A percentile compares a stretch with the other conserved stretches of the same genome.
phyloP scores from a whole-genome alignment of 2,797 vertebrate genomes.

The Lagodon rhomboides region DNA sequence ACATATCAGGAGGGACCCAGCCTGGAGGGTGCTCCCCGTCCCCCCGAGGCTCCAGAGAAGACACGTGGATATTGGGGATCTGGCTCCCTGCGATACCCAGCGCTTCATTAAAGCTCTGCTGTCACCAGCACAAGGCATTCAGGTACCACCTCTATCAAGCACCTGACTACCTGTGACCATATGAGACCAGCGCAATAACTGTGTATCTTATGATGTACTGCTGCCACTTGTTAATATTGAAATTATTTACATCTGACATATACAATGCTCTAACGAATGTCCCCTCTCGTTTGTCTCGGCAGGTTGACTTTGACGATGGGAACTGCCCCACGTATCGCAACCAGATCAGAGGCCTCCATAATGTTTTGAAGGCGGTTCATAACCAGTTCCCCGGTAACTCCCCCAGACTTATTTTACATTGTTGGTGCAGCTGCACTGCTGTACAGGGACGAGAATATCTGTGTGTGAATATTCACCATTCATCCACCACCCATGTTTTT shows the following conservation, averaged over 20 bases:
- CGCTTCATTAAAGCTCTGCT: slow-evolving; percentile 79
- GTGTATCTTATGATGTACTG: neutral
- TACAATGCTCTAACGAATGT: too few relatives aligned
- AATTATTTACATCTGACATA: too few relatives aligned
- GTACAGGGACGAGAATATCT: neutral
- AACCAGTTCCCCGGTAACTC: slow-evolving; percentile 80
- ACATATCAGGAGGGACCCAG: slow-evolving; percentile 74
- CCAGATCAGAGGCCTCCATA: slow-evolving; percentile 88
- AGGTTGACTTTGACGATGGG: slow-evolving; percentile 90
- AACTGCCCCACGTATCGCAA: slow-evolving; percentile 88
- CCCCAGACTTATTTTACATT: neutral
- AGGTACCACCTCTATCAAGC: slow-evolving; percentile 47
- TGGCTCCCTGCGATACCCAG: slow-evolving; percentile 84
- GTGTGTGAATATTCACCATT: neutral
- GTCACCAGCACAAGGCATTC: slow-evolving; percentile 85
- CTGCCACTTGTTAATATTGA: too few relatives aligned
- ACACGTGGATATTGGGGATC: slow-evolving; percentile 87
- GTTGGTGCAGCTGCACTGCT: neutral
- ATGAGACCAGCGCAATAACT: neutral
- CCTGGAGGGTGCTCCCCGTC: slow-evolving; percentile 85
- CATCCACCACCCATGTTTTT: slow-evolving; percentile 11
- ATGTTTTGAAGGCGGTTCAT: slow-evolving; percentile 81
- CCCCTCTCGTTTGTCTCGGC: slow-evolving; percentile 21
- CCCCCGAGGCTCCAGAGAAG: slow-evolving; percentile 83
- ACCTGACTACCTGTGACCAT: neutral